These are phyloP conservation scores for Carollia perspicillata DNA, from an alignment of 2,113 vertebrate genomes.

Conservation along the genomic window DNA sequence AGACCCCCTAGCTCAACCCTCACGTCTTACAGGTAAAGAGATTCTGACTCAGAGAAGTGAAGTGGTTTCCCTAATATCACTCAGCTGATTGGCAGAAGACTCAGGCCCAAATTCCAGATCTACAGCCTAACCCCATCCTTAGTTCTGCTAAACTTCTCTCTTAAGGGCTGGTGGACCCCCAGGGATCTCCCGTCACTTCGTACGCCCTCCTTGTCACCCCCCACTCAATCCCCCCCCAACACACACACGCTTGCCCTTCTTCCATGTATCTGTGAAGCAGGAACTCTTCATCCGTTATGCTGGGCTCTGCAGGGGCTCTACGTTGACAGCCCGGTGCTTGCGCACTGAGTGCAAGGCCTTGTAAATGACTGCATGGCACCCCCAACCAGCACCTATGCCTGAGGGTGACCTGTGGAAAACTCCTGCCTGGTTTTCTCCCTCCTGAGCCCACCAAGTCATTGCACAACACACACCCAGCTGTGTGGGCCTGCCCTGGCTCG, in stretches of 20 bases:
- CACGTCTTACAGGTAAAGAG: constrained; percentile 25
- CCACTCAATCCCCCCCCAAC: not conserved
- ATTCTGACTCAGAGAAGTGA: not conserved
- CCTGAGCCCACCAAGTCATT: not conserved
- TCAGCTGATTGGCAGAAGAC: not conserved
- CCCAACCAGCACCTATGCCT: not conserved
- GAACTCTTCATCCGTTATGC: not conserved
- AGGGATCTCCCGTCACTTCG: not conserved
- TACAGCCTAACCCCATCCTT: not conserved
- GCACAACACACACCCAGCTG: not conserved
- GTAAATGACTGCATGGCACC: not conserved
- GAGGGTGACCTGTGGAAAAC: not conserved
- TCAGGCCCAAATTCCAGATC: not conserved
- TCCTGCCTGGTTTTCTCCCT: not conserved
- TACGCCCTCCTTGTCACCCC: not conserved
- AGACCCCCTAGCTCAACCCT: not conserved
- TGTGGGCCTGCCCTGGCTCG: not conserved
- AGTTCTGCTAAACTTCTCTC: not conserved
- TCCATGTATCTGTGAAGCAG: not conserved
- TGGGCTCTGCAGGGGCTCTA: not conserved
- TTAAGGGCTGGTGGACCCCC: not conserved
- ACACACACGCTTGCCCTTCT: not conserved
- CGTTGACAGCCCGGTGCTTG: not conserved
- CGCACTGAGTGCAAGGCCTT: not conserved
- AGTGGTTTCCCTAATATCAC: not conserved